A percentile compares a stretch with the other conserved stretches of the same genome.
These are phyloP conservation scores for Drymodes brunneopygia DNA, from an alignment of 2,113 vertebrate species.

Conservation along the genomic window DNA sequence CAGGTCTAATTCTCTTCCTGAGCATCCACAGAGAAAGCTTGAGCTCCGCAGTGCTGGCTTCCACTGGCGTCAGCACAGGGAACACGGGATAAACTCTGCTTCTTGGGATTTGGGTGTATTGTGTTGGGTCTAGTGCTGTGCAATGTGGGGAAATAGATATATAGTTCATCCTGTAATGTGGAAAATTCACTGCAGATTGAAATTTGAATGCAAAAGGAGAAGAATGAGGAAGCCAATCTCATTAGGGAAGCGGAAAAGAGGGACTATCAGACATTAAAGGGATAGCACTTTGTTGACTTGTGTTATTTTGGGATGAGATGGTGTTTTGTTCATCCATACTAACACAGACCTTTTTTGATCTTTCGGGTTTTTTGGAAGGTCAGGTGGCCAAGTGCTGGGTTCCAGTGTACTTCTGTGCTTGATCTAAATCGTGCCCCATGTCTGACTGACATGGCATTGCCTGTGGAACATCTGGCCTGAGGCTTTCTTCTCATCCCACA, in stretches of 20 bases:
- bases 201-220: slow-evolving; percentile 22
- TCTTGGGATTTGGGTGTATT: slow-evolving; percentile 10
- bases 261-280: slow-evolving; percentile 14
- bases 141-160: slow-evolving; percentile 32
- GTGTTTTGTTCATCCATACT: neutral
- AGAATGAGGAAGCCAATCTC: slow-evolving; percentile 9
- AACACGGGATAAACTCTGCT: neutral
- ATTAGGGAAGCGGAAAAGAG: neutral
- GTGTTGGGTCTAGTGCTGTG: neutral
- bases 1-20: neutral
- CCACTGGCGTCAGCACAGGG: neutral
- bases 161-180: slow-evolving; percentile 31
- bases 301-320: neutral
- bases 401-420: neutral
- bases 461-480: neutral
- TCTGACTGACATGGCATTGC: neutral
- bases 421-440: neutral
- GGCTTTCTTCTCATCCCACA: neutral
- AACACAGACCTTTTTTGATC: neutral
- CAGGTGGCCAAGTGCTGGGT: neutral
- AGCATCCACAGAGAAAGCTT: neutral
- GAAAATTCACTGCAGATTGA: slow-evolving; percentile 29
- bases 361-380: neutral
- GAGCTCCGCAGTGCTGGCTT: neutral
- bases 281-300: neutral